Percentiles rank a stretch among this genome's conserved stretches.
phyloP scores from a whole-genome alignment of 1,140 invertebrate species.

The Dolichoris vasculosae region DNA sequence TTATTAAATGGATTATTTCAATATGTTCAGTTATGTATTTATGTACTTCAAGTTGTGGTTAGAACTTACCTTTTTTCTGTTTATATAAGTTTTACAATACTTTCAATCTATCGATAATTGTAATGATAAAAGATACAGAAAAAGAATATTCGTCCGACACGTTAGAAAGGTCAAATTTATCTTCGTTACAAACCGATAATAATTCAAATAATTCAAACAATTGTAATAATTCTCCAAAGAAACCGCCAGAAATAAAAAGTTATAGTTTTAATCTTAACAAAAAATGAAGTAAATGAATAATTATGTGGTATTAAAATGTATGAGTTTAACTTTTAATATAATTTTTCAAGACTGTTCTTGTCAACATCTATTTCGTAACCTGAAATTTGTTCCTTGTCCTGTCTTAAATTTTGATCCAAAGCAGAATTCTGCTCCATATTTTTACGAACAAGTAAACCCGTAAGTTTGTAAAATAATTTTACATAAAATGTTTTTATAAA shows the following conservation, averaged over 20 bases:
- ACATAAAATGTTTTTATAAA: background rate
- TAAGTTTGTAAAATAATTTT: conserved; percentile 32
- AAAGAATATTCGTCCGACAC: conserved; percentile 59
- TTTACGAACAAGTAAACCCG: conserved; percentile 24
- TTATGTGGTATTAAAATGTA: background rate
- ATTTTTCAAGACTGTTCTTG: conserved; percentile 39
- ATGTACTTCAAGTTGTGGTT: conserved; percentile 51
- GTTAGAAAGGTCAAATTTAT: conserved; percentile 60
- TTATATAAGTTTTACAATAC: conserved; percentile 4
- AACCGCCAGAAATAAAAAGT: conserved; percentile 9
- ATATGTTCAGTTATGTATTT: conserved; percentile 50
- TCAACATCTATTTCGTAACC: background rate
- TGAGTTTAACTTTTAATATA: background rate
- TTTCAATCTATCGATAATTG: background rate
- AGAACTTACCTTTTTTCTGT: conserved; percentile 54
- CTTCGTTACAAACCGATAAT: conserved; percentile 57
- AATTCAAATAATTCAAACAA: too few relatives aligned
- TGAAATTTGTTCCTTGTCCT: conserved; percentile 18
- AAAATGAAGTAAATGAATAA: conserved; percentile 8
- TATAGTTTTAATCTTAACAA: conserved; percentile 11
- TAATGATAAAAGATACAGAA: conserved; percentile 58
- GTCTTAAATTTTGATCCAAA: background rate
- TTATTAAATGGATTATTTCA: conserved; percentile 48
- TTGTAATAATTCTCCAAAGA: conserved; percentile 42
- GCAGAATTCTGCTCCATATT: background rate